Percentiles rank a stretch among this genome's conserved stretches.
Conservation (phyloP, 2,888 invertebrate species). For the Leptarthrus brevirostris region DNA sequence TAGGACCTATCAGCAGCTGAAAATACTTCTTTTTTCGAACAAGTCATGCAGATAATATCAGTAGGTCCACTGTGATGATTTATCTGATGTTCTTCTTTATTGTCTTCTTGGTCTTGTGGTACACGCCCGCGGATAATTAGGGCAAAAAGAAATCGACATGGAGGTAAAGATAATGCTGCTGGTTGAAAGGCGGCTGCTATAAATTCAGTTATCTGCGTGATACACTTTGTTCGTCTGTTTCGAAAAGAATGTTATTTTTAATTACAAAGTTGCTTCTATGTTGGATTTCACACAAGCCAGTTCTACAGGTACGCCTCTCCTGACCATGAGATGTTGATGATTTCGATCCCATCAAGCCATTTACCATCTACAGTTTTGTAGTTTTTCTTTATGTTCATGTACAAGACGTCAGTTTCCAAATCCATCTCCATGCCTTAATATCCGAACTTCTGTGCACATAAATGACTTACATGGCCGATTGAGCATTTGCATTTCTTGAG, state of each 20-base stretch:
- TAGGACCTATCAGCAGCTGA: constrained; percentile 50
- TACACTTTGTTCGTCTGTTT: constrained; percentile 51
- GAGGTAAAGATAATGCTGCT: neutral
- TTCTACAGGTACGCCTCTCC: constrained; percentile 25
- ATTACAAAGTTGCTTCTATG: constrained; percentile 52
- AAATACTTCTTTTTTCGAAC: constrained; percentile 38
- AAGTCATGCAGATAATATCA: constrained; percentile 42
- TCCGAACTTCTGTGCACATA: too few species aligned
- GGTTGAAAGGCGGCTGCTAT: neutral
- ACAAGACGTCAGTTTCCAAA: too few species aligned
- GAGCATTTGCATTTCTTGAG: constrained; percentile 12
- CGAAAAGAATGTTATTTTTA: constrained; percentile 53
- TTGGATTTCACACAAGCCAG: constrained; percentile 5
- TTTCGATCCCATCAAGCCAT: constrained; percentile 5
- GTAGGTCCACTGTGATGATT: constrained; percentile 6
- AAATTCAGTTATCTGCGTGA: constrained; percentile 31
- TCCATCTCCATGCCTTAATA: too few species aligned
- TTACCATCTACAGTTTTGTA: too few species aligned
- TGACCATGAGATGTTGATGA: neutral
- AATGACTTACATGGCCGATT: neutral
- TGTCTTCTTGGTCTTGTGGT: constrained; percentile 5
- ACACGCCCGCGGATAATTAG: constrained; percentile 34
- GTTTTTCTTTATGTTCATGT: too few species aligned
- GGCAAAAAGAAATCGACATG: neutral
- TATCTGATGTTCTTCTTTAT: constrained; percentile 8